Evolutionary conservation across 2,113 vertebrate species (phyloP).

Genomic region (Sarotherodon lohbergeri): DNA sequence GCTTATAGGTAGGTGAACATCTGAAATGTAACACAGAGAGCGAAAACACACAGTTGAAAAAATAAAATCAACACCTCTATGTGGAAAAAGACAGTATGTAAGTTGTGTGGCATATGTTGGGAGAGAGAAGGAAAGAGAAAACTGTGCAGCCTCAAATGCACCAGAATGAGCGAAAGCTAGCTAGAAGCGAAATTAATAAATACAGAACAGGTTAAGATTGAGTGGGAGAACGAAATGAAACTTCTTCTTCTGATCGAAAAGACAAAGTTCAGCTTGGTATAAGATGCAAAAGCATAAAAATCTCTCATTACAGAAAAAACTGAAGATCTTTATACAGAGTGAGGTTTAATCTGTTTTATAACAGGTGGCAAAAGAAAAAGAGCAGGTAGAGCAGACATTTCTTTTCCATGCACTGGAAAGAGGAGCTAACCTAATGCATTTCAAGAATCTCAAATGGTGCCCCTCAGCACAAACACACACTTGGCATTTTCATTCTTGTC

Average conservation of each 20-base stretch:
- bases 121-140: neutral
- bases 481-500: conserved; percentile 46
- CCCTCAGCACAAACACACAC: conserved; percentile 50
- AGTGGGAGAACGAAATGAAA: neutral
- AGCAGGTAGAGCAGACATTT: neutral
- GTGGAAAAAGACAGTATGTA: neutral
- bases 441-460: conserved; percentile 38
- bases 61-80: neutral
- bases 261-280: neutral
- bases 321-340: neutral
- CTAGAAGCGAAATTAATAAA: neutral
- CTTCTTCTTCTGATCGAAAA: neutral
- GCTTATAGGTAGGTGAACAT: conserved; percentile 80
- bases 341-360: conserved; percentile 22
- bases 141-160: neutral
- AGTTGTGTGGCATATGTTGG: neutral
- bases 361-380: neutral
- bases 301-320: neutral
- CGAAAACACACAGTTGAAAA: neutral
- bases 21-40: neutral
- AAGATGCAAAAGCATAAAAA: neutral
- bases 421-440: conserved; percentile 42
- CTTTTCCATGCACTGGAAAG: neutral
- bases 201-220: neutral
- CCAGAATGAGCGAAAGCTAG: neutral